A percentile compares a stretch with the other conserved stretches of the same genome.
These are phyloP conservation scores for Ptychoptera albimana DNA, from an alignment of 2,888 invertebrate species.

Conservation along the genomic window DNA sequence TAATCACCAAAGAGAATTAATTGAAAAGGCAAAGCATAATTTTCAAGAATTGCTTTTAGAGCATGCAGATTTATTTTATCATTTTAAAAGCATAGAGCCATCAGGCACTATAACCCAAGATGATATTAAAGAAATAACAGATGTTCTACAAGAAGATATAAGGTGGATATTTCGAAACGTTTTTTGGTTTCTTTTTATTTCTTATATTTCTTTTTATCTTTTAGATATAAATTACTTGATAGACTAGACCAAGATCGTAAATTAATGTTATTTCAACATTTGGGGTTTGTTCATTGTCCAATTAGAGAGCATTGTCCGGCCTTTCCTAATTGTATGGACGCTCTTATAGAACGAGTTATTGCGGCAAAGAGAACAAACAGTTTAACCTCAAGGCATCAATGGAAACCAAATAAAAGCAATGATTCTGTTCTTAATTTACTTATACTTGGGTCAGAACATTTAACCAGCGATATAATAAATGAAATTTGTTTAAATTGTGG, in stretches of 20 bases:
- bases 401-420: conserved; percentile 6
- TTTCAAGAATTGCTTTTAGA: conserved; percentile 85
- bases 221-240: conserved; percentile 82
- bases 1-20: conserved; percentile 79
- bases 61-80: conserved; percentile 84
- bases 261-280: conserved; percentile 84
- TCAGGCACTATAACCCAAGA: conserved; percentile 85
- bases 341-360: conserved; percentile 53
- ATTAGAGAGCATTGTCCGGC: conserved; percentile 90
- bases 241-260: conserved; percentile 89
- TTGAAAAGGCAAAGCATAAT: conserved; percentile 77
- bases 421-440: conserved; percentile 56
- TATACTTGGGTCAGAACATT: conserved; percentile 71
- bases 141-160: conserved; percentile 80
- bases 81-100: conserved; percentile 79
- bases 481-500: conserved; percentile 77
- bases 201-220: conserved; percentile 8
- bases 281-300: conserved; percentile 91
- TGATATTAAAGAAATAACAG: conserved; percentile 85
- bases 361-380: conserved; percentile 44
- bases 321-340: conserved; percentile 66
- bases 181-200: conserved; percentile 2
- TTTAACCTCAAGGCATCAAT: not conserved
- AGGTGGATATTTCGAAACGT: conserved; percentile 36
- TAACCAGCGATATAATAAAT: conserved; percentile 74